Conservation (phyloP, 2,888 invertebrate species). For the Hypomecis atomaria region DNA sequence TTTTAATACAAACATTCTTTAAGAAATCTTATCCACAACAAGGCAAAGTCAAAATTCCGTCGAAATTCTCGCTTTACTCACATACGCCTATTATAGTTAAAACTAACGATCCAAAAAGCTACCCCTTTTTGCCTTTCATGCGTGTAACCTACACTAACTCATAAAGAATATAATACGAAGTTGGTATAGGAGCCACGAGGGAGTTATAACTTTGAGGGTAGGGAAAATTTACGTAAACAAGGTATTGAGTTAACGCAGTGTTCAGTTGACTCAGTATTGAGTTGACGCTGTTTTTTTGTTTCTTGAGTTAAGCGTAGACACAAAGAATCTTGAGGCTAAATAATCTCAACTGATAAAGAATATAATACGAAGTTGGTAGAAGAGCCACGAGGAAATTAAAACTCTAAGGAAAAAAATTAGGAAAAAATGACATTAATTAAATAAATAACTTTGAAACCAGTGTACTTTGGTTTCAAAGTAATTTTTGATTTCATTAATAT, state of each 20-base stretch:
- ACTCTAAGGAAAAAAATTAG: conserved; percentile 13
- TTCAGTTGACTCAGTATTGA: background rate
- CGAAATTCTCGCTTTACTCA: conserved; percentile 14
- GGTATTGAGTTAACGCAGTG: conserved; percentile 1
- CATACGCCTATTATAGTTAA: conserved; percentile 25
- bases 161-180: conserved; percentile 35
- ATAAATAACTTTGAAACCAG: too few species aligned
- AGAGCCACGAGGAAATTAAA: conserved; percentile 14
- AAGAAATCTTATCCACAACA: background rate
- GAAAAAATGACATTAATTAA: background rate
- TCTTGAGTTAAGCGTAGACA: too few species aligned
- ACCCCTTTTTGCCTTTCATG: conserved; percentile 19
- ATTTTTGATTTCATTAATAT: too few species aligned
- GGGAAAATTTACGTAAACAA: background rate
- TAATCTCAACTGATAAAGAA: conserved; percentile 21
- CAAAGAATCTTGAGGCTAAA: too few species aligned
- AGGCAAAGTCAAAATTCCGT: conserved; percentile 1
- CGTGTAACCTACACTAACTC: conserved; percentile 29
- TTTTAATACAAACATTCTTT: background rate
- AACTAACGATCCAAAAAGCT: conserved; percentile 27
- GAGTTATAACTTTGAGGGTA: conserved; percentile 28
- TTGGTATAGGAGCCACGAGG: conserved; percentile 29
- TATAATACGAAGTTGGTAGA: conserved; percentile 29
- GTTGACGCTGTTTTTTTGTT: background rate
- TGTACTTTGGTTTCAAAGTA: too few species aligned